These are phyloP conservation scores for Leptinotarsa defecta DNA, from an alignment of 1,140 invertebrate species.

Conservation along the genomic window DNA sequence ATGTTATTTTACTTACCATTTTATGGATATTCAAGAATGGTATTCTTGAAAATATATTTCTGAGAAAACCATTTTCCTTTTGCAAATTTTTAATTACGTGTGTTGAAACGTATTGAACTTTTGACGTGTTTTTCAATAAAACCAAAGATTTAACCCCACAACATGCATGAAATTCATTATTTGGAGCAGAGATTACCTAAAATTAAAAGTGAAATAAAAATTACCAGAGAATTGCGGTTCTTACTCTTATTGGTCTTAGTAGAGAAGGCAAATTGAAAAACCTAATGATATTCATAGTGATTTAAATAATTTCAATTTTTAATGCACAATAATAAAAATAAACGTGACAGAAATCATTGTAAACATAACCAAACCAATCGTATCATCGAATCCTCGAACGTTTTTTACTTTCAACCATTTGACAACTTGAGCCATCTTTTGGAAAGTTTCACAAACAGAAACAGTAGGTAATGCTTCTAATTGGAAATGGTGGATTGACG, in stretches of 20 bases:
- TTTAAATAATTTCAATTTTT: background rate
- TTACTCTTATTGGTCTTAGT: background rate
- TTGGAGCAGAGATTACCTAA: background rate
- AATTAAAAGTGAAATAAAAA: slow-evolving; percentile 3
- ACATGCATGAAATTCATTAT: background rate
- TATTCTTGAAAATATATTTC: slow-evolving; percentile 41
- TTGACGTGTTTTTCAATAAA: background rate
- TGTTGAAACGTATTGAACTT: slow-evolving; percentile 28
- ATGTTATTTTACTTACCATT: slow-evolving; percentile 33
- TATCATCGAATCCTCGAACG: too few species aligned
- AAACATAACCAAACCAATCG: too few species aligned
- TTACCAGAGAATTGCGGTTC: background rate
- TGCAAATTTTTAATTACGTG: slow-evolving; percentile 27
- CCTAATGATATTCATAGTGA: slow-evolving; percentile 1
- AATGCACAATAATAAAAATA: background rate
- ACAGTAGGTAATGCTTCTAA: slow-evolving; percentile 6
- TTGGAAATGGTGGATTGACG: slow-evolving; percentile 27
- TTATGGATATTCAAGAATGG: slow-evolving; percentile 43
- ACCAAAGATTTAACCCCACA: background rate
- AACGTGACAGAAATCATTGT: background rate
- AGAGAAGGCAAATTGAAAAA: slow-evolving; percentile 2
- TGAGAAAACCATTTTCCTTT: slow-evolving; percentile 38
- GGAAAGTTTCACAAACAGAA: background rate
- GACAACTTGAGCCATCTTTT: slow-evolving; percentile 7
- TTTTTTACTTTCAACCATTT: too few species aligned